Base-by-base conservation (phyloP, 2,888 invertebrate genomes). In the Phrixothrix hirtus region DNA sequence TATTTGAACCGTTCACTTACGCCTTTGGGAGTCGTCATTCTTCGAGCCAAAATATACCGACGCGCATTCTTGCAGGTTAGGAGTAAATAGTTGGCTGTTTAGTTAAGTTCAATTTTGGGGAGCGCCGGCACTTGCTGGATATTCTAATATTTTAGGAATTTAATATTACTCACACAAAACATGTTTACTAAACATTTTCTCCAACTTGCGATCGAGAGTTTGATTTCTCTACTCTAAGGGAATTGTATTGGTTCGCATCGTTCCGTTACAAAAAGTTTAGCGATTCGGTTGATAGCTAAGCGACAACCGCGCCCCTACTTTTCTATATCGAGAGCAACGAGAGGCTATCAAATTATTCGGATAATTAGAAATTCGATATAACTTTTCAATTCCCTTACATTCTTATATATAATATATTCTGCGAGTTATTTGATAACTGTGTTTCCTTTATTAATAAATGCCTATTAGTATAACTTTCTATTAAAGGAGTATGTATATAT, bases 1-100 rank as follows among this genome's bases (percentile, higher is more conserved):
- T 75, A 75, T 75, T 73, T 69, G 62, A 58, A 59, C 57, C 57
- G 58, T 55, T 53, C 43, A 52, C 42, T 52, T 46, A 30, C 44
- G 39, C 47, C 55, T 48, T 37, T 37, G 32, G 49, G 51, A 47
- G 49, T 44, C 52, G 49, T 53, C 55, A 53, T 43, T 50, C 47
- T 56, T 43, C 50, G 31, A 37, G 26, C 45, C 34, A 41, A 41
- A 48, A 54, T 51, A 42, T 31, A 51, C 38, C 30, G 36, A 37
- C 46, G 45, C 48, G 34, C 60, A 53, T 60, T 58, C 55, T 58
- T 55, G 50, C 47, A 47, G 52, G 48, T 53, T 52, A 44, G 16
- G 26, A 45, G 52, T 57, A 57, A 59, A 62, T 62, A 61, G 59
- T 62, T 60, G 38, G 43, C 41, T 44, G 61, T 52, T 61, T 63